Conservation (phyloP, 53 echinoderm and acorn worm genomes). For the Echinarachnius parma region DNA sequence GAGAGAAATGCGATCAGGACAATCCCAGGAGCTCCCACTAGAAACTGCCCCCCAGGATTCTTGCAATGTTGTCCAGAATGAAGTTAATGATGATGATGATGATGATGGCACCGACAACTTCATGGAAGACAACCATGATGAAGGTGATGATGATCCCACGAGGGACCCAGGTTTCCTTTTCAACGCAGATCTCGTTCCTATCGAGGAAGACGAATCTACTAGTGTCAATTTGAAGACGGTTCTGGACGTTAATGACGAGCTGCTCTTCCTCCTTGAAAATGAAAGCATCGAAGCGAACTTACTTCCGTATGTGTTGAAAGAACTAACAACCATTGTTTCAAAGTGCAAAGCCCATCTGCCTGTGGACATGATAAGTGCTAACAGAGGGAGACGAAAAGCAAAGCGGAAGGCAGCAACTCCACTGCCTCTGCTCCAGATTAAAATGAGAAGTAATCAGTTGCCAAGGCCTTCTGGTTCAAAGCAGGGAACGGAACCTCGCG, state of each 20-base stretch:
- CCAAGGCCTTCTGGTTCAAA: conserved; percentile 6
- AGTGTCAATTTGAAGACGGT: conserved; percentile 22
- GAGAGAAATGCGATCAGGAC: neutral
- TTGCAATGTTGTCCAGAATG: neutral
- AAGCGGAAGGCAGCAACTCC: conserved; percentile 26
- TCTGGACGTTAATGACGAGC: conserved; percentile 23
- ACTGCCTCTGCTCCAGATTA: conserved; percentile 31
- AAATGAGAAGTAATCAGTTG: conserved; percentile 22
- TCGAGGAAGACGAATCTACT: conserved; percentile 28
- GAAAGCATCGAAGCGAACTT: conserved; percentile 9
- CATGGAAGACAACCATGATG: conserved; percentile 10
- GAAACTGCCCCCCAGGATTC: neutral
- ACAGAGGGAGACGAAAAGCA: neutral
- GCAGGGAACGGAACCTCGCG: neutral
- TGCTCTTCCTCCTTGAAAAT: conserved; percentile 22
- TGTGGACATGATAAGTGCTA: neutral
- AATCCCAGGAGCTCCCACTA: neutral
- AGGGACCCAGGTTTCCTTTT: conserved; percentile 16
- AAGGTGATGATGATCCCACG: neutral
- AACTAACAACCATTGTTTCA: conserved; percentile 8
- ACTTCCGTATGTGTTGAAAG: conserved; percentile 12
- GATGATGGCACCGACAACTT: conserved; percentile 4
- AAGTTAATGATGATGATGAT: conserved; percentile 33
- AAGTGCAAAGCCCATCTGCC: conserved; percentile 32
- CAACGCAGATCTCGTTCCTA: conserved; percentile 37